phyloP scores from a whole-genome alignment of 2,888 invertebrate species.

The Magallana nippona region DNA sequence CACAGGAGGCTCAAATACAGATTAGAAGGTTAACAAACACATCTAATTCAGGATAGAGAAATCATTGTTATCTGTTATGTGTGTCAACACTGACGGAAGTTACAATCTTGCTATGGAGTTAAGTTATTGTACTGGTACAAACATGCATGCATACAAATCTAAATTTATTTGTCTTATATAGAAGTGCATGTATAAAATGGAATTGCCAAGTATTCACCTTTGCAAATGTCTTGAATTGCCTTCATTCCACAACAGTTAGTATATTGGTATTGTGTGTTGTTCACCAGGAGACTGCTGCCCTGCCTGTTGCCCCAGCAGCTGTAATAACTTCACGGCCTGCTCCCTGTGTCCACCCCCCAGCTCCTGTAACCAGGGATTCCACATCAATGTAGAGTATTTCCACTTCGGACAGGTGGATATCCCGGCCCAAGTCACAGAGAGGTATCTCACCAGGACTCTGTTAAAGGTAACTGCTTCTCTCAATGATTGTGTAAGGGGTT shows the following conservation, averaged over 20 bases:
- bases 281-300: slow-evolving; percentile 64
- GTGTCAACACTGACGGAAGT: too few species aligned
- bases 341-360: slow-evolving; percentile 45
- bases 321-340: slow-evolving; percentile 58
- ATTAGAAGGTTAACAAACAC: slow-evolving; percentile 62
- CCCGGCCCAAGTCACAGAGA: slow-evolving; percentile 64
- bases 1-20: slow-evolving; percentile 54
- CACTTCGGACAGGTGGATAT: slow-evolving; percentile 65
- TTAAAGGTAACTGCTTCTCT: slow-evolving; percentile 53
- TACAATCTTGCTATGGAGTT: too few species aligned
- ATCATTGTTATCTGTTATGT: too few species aligned
- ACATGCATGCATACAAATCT: too few species aligned
- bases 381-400: slow-evolving; percentile 67
- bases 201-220: too few species aligned
- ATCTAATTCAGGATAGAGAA: too few species aligned
- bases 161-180: too few species aligned
- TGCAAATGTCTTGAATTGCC: too few species aligned
- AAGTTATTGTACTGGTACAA: too few species aligned
- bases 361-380: slow-evolving; percentile 58
- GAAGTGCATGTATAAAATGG: too few species aligned
- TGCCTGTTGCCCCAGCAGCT: slow-evolving; percentile 58
- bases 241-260: too few species aligned
- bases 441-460: slow-evolving; percentile 56
- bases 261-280: too few species aligned
- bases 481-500: neutral